Percentiles rank a stretch among this genome's conserved stretches.
phyloP scores from a whole-genome alignment of 2,797 vertebrate species.

The Thunnus albacares region DNA sequence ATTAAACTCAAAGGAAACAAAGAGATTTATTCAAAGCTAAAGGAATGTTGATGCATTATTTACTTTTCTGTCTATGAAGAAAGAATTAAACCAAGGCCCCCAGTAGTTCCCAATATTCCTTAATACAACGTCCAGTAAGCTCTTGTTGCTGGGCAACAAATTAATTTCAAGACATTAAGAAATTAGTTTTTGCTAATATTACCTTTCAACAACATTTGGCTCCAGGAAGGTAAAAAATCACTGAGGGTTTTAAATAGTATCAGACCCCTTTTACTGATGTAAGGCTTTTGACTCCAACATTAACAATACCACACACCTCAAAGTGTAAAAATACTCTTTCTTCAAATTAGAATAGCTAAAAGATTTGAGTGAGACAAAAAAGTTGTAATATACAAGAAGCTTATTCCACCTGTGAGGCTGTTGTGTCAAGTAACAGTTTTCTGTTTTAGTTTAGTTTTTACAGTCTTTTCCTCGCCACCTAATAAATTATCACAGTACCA shows the following conservation, averaged over 20 bases:
- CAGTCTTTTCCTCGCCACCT: conserved; percentile 75
- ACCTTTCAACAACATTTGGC: conserved; percentile 43
- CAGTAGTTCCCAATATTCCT: conserved; percentile 6
- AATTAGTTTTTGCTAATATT: conserved; percentile 13
- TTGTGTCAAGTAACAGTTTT: conserved; percentile 87
- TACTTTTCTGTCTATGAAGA: conserved; percentile 28
- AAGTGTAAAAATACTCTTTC: conserved; percentile 80
- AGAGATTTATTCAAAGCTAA: conserved; percentile 62
- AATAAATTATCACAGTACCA: conserved; percentile 90
- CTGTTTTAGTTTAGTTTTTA: conserved; percentile 68
- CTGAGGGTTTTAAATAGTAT: conserved; percentile 46
- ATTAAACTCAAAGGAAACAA: conserved; percentile 56
- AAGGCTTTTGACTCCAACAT: conserved; percentile 68
- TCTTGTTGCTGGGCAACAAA: conserved; percentile 29
- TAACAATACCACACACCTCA: conserved; percentile 59
- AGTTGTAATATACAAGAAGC: conserved; percentile 80
- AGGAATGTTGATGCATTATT: conserved; percentile 81
- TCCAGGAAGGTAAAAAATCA: conserved; percentile 33
- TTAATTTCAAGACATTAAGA: conserved; percentile 36
- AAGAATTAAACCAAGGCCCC: conserved; percentile 43
- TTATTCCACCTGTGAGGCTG: conserved; percentile 81
- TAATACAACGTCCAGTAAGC: conserved; percentile 20
- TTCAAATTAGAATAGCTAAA: conserved; percentile 69
- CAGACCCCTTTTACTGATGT: conserved; percentile 47
- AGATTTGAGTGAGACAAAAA: conserved; percentile 74